These are phyloP conservation scores for Coluber constrictor DNA, from an alignment of 2,797 vertebrate genomes.

Conservation along the genomic window DNA sequence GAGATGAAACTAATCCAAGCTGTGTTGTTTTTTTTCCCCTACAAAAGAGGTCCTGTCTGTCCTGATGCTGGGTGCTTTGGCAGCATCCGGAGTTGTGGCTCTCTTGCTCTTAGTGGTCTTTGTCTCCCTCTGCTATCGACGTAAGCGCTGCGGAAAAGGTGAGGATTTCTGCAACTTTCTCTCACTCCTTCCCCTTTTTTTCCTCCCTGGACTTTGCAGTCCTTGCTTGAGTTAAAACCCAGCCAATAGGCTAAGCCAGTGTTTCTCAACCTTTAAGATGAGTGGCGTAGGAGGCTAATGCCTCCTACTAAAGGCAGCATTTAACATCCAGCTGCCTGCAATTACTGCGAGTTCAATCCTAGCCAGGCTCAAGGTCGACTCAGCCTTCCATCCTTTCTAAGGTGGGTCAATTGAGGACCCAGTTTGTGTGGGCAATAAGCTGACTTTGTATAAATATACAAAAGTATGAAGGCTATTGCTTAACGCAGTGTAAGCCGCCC, in stretches of 20 bases:
- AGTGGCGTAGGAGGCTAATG: too few species aligned
- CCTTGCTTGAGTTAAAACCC: background rate
- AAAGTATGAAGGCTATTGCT: too few species aligned
- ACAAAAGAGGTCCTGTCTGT: slow-evolving; percentile 80
- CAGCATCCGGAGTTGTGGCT: slow-evolving; percentile 77
- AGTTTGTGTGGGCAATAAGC: too few species aligned
- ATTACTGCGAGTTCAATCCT: too few species aligned
- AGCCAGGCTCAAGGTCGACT: too few species aligned
- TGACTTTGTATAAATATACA: too few species aligned
- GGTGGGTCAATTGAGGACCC: too few species aligned
- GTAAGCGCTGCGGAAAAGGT: slow-evolving; percentile 82
- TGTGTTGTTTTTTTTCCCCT: background rate
- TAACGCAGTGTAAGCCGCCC: too few species aligned
- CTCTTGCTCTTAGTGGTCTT: slow-evolving; percentile 80
- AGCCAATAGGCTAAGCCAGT: background rate
- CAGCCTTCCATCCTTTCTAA: too few species aligned
- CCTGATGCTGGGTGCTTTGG: slow-evolving; percentile 77
- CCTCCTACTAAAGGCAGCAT: too few species aligned
- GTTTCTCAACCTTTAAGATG: background rate
- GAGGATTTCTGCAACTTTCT: slow-evolving; percentile 49
- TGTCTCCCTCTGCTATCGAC: slow-evolving; percentile 83
- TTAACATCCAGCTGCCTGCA: too few species aligned
- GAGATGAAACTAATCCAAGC: background rate
- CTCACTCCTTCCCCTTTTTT: background rate
- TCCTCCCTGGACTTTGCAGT: background rate